Evolutionary conservation across 1,140 invertebrate genomes (phyloP).

Genomic region (Ridgeia piscesae): DNA sequence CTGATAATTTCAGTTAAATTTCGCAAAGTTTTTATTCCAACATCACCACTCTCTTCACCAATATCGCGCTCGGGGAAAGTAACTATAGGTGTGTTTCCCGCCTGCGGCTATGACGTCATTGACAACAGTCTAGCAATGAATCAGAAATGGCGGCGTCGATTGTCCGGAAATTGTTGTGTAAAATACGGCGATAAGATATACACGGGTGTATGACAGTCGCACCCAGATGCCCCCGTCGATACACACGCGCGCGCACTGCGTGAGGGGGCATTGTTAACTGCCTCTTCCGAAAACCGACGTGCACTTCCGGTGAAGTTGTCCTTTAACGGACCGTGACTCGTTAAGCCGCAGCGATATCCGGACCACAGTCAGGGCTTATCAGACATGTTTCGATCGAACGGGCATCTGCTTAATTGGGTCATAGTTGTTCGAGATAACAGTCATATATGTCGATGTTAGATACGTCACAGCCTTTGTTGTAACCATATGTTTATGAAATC

Average conservation of each 20-base stretch:
- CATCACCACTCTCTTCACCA: neutral
- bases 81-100: neutral
- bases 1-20: no score
- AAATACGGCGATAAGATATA: neutral
- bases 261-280: neutral
- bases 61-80: neutral
- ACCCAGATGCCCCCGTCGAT: neutral
- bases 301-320: neutral
- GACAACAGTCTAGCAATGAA: neutral
- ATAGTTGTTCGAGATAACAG: neutral
- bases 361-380: neutral
- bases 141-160: neutral
- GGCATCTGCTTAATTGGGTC: neutral
- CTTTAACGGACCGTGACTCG: neutral
- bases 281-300: neutral
- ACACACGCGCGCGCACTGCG: neutral
- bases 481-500: neutral
- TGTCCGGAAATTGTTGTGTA: neutral
- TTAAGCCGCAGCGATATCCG: neutral
- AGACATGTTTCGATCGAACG: neutral
- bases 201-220: neutral
- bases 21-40: no score
- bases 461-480: neutral
- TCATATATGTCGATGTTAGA: neutral
- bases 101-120: neutral